Evolutionary conservation across 2,888 invertebrate genomes (phyloP).

Genomic region (Acronicta leporina): DNA sequence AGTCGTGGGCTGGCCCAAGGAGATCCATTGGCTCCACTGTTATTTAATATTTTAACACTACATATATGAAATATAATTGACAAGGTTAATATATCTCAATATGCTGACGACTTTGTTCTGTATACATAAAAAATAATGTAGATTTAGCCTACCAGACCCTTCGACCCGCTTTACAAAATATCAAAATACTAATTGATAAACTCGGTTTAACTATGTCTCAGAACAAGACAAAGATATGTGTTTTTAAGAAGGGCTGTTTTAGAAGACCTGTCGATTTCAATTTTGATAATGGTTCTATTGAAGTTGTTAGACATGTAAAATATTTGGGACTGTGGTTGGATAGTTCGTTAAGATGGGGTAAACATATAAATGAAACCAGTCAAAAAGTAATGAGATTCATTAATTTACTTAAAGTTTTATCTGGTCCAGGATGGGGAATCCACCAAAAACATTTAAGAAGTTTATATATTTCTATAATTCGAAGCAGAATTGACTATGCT

Average conservation of each 20-base stretch:
- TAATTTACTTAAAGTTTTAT: constrained; percentile 3
- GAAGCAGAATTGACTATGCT: constrained; percentile 6
- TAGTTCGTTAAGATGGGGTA: constrained; percentile 1
- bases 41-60: background rate
- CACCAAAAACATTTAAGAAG: constrained; percentile 5
- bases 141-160: background rate
- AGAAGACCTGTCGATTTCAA: background rate
- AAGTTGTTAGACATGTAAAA: background rate
- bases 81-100: constrained; percentile 1
- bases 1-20: background rate
- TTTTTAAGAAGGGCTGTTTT: constrained; percentile 1
- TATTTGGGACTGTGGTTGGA: constrained; percentile 1
- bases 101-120: constrained; percentile 1
- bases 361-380: constrained; percentile 1
- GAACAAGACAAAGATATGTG: background rate
- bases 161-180: background rate
- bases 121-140: background rate
- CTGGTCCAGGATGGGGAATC: constrained; percentile 1
- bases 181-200: background rate
- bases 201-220: background rate
- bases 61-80: background rate
- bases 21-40: constrained; percentile 1
- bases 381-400: background rate
- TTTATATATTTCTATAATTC: constrained; percentile 4
- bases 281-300: background rate